Evolutionary conservation across 1,140 invertebrate species (phyloP).

Genomic region (Drosophila subobscura): DNA sequence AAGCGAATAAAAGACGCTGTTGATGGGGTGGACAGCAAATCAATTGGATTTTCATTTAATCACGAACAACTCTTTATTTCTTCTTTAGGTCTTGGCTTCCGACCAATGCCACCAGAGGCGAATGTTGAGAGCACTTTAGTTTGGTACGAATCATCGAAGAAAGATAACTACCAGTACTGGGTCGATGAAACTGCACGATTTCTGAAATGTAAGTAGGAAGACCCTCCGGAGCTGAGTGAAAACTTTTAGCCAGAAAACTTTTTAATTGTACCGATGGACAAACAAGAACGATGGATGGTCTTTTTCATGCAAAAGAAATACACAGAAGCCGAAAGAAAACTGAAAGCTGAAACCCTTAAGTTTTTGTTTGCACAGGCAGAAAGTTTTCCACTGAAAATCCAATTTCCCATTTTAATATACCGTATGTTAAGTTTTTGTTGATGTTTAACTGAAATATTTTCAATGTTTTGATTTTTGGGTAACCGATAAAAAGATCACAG

Average conservation of each 20-base stretch:
- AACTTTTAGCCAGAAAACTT: too few species aligned
- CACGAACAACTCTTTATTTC: conserved; percentile 1
- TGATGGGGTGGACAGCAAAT: background rate
- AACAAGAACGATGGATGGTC: too few species aligned
- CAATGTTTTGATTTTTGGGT: conserved; percentile 52
- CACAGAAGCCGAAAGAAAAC: too few species aligned
- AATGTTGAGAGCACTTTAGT: conserved; percentile 97
- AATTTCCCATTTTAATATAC: too few species aligned
- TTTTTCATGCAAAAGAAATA: too few species aligned
- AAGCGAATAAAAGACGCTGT: conserved; percentile 3
- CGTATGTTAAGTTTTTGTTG: background rate
- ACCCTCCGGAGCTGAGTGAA: background rate
- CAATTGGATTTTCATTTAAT: conserved; percentile 12
- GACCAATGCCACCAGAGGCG: conserved; percentile 93
- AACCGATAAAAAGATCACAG: conserved; percentile 55
- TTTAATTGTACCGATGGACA: too few species aligned
- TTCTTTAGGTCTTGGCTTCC: conserved; percentile 92
- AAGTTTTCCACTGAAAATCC: too few species aligned
- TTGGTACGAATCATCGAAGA: conserved; percentile 93
- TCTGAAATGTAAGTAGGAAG: conserved; percentile 69
- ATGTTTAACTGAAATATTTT: conserved; percentile 19
- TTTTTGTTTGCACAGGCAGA: too few species aligned
- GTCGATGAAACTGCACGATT: conserved; percentile 86
- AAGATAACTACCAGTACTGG: conserved; percentile 92
- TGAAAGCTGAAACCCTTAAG: too few species aligned